phyloP scores from a whole-genome alignment of 2,797 vertebrate genomes.

The Rhinella marina region DNA sequence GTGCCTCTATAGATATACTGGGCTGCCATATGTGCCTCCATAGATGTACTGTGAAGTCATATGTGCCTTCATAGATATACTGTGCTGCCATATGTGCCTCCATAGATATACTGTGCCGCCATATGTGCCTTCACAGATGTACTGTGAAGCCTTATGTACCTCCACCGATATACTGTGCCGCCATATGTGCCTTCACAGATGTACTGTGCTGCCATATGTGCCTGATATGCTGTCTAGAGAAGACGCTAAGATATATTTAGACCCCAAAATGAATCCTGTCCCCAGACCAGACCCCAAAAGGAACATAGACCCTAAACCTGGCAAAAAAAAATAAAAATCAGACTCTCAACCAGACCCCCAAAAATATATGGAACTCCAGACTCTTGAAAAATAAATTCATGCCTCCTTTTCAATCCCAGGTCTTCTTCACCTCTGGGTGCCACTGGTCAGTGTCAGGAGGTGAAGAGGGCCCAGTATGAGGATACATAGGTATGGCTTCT shows the following conservation, averaged over 20 bases:
- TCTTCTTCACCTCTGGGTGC: not conserved
- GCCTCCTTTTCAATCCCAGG: not conserved
- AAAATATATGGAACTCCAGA: not conserved
- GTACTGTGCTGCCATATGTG: no score
- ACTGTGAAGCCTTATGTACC: no score
- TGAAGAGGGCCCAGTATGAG: not conserved
- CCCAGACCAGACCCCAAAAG: no score
- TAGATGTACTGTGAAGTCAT: not conserved
- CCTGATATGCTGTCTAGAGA: no score
- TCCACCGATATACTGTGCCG: no score
- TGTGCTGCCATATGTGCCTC: not conserved
- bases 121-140: not conserved
- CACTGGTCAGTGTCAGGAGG: not conserved
- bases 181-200: no score
- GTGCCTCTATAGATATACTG: not conserved
- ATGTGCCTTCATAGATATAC: not conserved
- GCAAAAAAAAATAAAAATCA: no score
- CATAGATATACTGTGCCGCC: not conserved
- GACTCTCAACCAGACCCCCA: not conserved
- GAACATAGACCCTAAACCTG: no score
- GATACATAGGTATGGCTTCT: not conserved
- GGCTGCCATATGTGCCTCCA: not conserved
- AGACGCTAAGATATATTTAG: no score
- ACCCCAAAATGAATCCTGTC: no score
- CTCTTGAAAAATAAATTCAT: not conserved